A percentile compares a stretch with the other conserved stretches of the same genome.
phyloP scores from a whole-genome alignment of 2,888 invertebrate species.

The Sarcophaga subvicina region DNA sequence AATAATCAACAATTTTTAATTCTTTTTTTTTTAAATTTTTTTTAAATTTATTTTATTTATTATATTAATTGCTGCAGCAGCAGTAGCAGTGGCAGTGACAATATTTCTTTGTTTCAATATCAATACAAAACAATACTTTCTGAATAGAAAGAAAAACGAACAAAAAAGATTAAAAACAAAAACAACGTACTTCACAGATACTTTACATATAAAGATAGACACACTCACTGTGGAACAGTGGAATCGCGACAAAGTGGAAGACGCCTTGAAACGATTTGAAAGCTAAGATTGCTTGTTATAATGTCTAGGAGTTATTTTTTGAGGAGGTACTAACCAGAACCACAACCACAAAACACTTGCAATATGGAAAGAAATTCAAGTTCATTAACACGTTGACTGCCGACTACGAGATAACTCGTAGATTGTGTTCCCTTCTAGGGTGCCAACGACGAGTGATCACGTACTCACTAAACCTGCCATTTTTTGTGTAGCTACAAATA shows the following conservation, averaged over 20 bases:
- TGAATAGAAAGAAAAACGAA: too few species aligned
- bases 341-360: too few species aligned
- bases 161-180: not conserved
- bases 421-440: too few species aligned
- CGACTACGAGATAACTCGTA: too few species aligned
- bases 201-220: not conserved
- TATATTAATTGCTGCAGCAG: not conserved
- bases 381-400: too few species aligned
- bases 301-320: too few species aligned
- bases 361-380: too few species aligned
- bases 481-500: too few species aligned
- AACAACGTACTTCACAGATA: not conserved
- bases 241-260: not conserved
- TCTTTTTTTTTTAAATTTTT: not conserved
- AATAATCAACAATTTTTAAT: slow-evolving; percentile 18
- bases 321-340: too few species aligned
- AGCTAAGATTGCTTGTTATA: not conserved
- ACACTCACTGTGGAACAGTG: not conserved
- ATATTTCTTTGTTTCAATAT: slow-evolving; percentile 54
- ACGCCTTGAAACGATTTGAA: not conserved
- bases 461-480: too few species aligned
- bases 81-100: not conserved
- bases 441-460: too few species aligned
- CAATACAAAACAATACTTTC: slow-evolving; percentile 18
- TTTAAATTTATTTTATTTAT: not conserved